Base-by-base conservation (phyloP, 2,113 vertebrate species). In the Lampris megalopsis region DNA sequence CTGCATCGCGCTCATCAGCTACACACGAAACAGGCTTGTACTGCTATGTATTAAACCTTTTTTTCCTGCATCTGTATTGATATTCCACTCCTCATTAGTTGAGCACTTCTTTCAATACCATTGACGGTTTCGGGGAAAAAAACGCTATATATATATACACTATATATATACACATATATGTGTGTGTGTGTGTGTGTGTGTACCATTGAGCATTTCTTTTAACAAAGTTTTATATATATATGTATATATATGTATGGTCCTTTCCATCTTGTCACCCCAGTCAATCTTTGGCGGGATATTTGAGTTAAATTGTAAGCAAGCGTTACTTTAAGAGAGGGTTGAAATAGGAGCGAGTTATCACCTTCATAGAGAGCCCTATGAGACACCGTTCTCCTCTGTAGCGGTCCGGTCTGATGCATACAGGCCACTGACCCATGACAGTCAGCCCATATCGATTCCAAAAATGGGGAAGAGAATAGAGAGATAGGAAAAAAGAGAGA, bases 381-480 rank as follows among this genome's bases (percentile, higher is more conserved):
- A 85, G 80, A 83, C 83, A 74, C 81, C 36, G 72, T 41, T 67
- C 85, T 87, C 77, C 78, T 83, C 85, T 85, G 90, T 78, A 82
- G 87, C 65, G n/a, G 81, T 24, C 70, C 63, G 71, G 79, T 80
- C 89, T 79, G 66, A 80, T 83, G 87, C 86, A 76, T 66, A 81
- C 88, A 87, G 89, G 87, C 85, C 89, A 88, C 77, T 93, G 92
- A 94, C 92, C 93, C 89, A 81, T 93, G 89, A 91, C 92, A 90
- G 85, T 72, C 81, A 80, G 81, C 77, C 73, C 6, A 38, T 90
- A 95, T 94, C 79, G 89, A 94, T 93, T 92, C 89, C 91, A 91
- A 83, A 80, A 71, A 71, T 83, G 79, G 80, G 82, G 88, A 81
- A 83, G 87, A 79, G 81, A 80, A 84, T 60, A 54, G 69, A 60